phyloP scores from a whole-genome alignment of 2,888 invertebrate genomes.

The Rutpela maculata region DNA sequence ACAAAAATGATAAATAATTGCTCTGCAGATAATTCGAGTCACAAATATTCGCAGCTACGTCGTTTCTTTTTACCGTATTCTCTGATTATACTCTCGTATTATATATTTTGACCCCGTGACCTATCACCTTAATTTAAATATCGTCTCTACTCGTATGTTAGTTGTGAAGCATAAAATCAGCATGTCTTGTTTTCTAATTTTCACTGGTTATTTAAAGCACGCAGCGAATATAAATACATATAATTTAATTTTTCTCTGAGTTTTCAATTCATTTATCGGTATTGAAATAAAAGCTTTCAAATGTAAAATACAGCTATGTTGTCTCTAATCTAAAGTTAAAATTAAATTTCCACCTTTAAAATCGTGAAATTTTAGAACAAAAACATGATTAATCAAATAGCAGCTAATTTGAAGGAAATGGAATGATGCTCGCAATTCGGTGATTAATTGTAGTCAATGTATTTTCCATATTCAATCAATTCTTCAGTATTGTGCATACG shows the following conservation, averaged over 20 bases:
- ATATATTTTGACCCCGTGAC: too few relatives aligned
- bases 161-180: not conserved
- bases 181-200: not conserved
- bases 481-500: too few relatives aligned
- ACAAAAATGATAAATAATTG: too few relatives aligned
- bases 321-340: not conserved
- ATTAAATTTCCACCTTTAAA: not conserved
- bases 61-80: too few relatives aligned
- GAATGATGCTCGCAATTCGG: not conserved
- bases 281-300: not conserved
- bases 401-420: not conserved
- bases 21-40: too few relatives aligned
- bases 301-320: not conserved
- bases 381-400: constrained; percentile 1
- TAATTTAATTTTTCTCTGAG: not conserved
- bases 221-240: not conserved
- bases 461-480: not conserved
- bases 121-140: too few relatives aligned
- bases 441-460: not conserved
- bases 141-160: not conserved
- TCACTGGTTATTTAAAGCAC: not conserved
- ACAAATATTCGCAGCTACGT: too few relatives aligned
- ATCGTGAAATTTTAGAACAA: not conserved
- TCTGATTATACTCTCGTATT: too few relatives aligned
- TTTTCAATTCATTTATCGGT: not conserved